A percentile compares a stretch with the other conserved stretches of the same genome.
These are phyloP conservation scores for Salticus scenicus DNA, from an alignment of 2,888 invertebrate genomes.

Conservation along the genomic window DNA sequence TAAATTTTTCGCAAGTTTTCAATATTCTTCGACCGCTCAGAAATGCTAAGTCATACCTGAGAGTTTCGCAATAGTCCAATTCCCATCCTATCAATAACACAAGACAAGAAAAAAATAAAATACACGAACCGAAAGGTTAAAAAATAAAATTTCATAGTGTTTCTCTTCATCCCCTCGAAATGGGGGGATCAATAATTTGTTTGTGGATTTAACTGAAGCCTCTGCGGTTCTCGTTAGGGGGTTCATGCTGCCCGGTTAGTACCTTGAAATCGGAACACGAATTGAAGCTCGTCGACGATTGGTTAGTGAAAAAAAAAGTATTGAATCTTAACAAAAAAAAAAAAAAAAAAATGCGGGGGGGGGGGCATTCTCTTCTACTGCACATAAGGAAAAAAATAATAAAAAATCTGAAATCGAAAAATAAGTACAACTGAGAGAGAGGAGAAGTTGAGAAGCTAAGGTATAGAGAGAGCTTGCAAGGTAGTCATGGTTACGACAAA, in stretches of 20 bases:
- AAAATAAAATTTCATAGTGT: constrained; percentile 15
- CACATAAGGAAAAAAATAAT: constrained; percentile 27
- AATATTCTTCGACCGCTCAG: too few relatives aligned
- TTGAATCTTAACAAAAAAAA: too few relatives aligned
- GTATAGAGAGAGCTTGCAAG: constrained; percentile 36
- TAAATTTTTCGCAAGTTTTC: too few relatives aligned
- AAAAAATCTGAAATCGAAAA: constrained; percentile 68
- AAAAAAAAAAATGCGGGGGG: background rate
- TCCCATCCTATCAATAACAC: too few relatives aligned
- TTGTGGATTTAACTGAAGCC: constrained; percentile 67
- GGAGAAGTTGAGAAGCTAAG: constrained; percentile 69
- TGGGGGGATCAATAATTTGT: constrained; percentile 64
- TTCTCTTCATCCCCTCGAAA: background rate
- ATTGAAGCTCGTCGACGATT: constrained; percentile 21
- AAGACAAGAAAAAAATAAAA: background rate
- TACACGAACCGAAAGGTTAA: constrained; percentile 3
- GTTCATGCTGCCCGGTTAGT: constrained; percentile 57
- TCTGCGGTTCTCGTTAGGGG: constrained; percentile 66
- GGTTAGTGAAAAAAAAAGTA: too few relatives aligned
- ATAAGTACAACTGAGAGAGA: constrained; percentile 65
- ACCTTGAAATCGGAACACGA: constrained; percentile 57
- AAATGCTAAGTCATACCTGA: too few relatives aligned
- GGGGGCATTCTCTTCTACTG: constrained; percentile 8
- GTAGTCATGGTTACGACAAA: constrained; percentile 65
- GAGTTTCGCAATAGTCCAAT: too few relatives aligned